Evolutionary conservation across 2,113 vertebrate genomes (phyloP), one percentile per base, ranked within the genome.

Genomic region (Verasper variegatus): DNA sequence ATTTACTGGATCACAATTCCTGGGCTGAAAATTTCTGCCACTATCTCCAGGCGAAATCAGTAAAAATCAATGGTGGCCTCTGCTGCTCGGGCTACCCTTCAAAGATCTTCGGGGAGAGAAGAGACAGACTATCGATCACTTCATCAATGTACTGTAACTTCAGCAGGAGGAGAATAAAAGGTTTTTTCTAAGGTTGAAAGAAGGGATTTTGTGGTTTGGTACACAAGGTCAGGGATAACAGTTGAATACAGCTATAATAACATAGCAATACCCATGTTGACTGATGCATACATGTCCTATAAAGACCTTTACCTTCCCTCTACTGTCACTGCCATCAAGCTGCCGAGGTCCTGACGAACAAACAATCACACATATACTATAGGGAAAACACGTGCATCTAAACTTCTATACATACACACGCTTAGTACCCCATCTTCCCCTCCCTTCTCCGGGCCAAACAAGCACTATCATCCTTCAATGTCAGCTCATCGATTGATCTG

Each of bases 401-500:
- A 55, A 65, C 64, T 72, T n/a, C 13, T 74, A 51, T 54, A 74
- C 62, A 18, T n/a, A n/a, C 47, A 82, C 68, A 67, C 70, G 71
- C 64, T 66, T 31, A 26, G 35, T 1, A 42, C 61, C 76, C 57
- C 83, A 58, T 82, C 72, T 81, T 3, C 89, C 64, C 70, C 85
- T 71, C 84, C 80, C 51, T 49, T 86, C 78, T 78, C 76, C 65
- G 88, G 82, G 88, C 91, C 86, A 87, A 91, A 93, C 85, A 91
- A 88, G 86, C 82, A 84, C 86, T 80, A 94, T 94, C 95, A 95
- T 94, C 92, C 91, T 90, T 96, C 95, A 95, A 75, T 69, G 87
- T 93, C 96, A 94, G 89, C 83, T 88, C 93, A 90, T 92, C 85
- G 94, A 95, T 94, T 78, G 93, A 92, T 94, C 92, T 68, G 92